Conservation (phyloP, 2,797 vertebrate species). For the Gymnocypris eckloni region DNA sequence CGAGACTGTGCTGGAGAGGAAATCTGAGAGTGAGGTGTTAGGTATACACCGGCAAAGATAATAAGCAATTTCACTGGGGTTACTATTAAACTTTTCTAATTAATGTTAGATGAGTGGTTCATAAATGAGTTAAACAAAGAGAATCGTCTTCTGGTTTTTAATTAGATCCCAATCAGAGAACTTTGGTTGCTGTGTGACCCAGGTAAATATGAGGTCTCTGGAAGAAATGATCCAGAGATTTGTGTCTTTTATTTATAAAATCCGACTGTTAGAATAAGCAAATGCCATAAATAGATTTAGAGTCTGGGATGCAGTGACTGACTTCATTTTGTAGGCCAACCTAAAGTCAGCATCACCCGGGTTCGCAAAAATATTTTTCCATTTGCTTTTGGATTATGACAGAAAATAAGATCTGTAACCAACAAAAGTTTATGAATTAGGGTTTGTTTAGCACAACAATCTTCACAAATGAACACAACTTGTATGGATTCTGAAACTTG, state of each 20-base stretch:
- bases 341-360: not conserved
- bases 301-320: not conserved
- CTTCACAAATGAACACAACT: not conserved
- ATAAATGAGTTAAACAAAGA: constrained; percentile 23
- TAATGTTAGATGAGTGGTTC: constrained; percentile 7
- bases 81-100: constrained; percentile 46
- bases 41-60: constrained; percentile 22
- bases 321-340: not conserved
- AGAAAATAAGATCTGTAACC: not conserved
- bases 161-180: constrained; percentile 24
- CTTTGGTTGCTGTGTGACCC: not conserved
- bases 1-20: constrained; percentile 51
- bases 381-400: not conserved
- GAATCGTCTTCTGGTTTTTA: not conserved
- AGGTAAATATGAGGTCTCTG: not conserved
- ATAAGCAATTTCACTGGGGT: constrained; percentile 37
- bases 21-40: constrained; percentile 53
- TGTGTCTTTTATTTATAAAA: not conserved
- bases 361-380: not conserved
- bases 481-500: not conserved
- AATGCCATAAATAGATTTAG: not conserved
- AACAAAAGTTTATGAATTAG: not conserved
- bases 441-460: not conserved
- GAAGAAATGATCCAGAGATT: not conserved
- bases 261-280: not conserved